These are phyloP conservation scores for Syndactyla subalaris DNA, from an alignment of 2,797 vertebrate species.

Conservation along the genomic window DNA sequence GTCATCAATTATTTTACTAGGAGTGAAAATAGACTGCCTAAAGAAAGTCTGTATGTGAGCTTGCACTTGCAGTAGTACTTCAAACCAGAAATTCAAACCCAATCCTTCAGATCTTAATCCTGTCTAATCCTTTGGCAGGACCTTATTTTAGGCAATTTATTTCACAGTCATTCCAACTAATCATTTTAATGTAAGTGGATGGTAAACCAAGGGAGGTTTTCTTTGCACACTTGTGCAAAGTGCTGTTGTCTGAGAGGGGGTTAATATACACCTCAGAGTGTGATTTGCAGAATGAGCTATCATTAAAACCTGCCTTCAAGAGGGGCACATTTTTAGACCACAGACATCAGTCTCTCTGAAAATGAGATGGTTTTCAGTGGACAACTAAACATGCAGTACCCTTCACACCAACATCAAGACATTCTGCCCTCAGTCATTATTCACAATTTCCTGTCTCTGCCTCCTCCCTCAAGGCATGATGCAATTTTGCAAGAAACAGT, in stretches of 20 bases:
- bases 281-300: background rate
- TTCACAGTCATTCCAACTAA: background rate
- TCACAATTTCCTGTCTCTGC: background rate
- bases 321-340: background rate
- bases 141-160: background rate
- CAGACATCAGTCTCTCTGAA: background rate
- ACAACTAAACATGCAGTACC: background rate
- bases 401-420: background rate
- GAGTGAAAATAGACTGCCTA: background rate
- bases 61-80: background rate
- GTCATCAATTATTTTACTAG: background rate
- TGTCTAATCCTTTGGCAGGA: constrained; percentile 1
- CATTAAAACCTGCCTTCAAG: background rate
- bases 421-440: background rate
- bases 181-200: background rate
- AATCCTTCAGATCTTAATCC: background rate
- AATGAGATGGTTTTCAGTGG: background rate
- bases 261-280: background rate
- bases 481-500: background rate
- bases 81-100: background rate
- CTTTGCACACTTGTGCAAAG: background rate
- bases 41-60: background rate
- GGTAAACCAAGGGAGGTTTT: background rate
- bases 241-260: background rate
- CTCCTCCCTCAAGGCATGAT: background rate